Evolutionary conservation across 2,113 vertebrate species (phyloP), one percentile per base, ranked within the genome.

Genomic region (Tragulus kanchil): DNA sequence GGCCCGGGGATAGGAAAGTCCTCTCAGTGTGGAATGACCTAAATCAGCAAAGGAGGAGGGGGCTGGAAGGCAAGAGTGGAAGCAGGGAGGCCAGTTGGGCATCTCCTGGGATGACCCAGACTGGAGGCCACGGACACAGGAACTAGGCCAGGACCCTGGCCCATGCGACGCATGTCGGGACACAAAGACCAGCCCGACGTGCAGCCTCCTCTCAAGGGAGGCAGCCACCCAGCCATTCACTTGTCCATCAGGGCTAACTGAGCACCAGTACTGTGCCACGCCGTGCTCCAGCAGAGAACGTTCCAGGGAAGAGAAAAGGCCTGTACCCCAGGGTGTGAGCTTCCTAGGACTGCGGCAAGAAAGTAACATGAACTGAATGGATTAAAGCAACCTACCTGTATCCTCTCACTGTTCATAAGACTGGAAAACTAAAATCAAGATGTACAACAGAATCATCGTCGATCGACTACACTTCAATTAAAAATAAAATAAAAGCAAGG

Each of bases 301-400:
- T 28, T 50, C 69, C 58, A 16, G 67, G 23, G 48, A 65, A n/a
- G 42, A 77, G 23, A 4, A 16, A 45, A 15, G 79, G 21, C 61
- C 85, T 54, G 19, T 4, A 2, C 11, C 8, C 54, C 31, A 2
- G 10, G 45, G 7, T 4, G 17, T 42, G 14, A 0, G 0, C 14
- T 50, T 75, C 62, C 28, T 50, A 12, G 15, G 75, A 48, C 48
- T 5, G 6, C 36, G 10, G 0, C 8, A 14, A 48, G 89, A 48
- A n/a, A 42, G 36, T 1, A 1, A 31, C 56, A 13, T 61, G 54
- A 59, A 28, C 23, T 6, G 23, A 73, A 21, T 25, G 23, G 19
- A 19, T 52, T 62, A 13, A 21, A 75, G 10, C 56, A 12, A 8
- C 21, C 19, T 56, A 15, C 50, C 6, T 26, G 0, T 59, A 0